Conservation (phyloP, 2,888 invertebrate species). For the Drosophila longiperda region DNA sequence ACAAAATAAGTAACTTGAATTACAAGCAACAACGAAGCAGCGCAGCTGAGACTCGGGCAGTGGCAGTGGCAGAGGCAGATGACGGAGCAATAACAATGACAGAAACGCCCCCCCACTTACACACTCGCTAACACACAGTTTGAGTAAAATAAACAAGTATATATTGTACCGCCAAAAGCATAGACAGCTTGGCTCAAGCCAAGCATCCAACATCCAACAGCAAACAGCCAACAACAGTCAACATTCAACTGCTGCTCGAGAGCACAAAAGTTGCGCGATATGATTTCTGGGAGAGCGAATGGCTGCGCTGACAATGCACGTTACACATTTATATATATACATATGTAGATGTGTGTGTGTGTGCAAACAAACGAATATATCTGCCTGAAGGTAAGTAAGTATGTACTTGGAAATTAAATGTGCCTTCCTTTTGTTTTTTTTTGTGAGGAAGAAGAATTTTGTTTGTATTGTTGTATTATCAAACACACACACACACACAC, state of each 20-base stretch:
- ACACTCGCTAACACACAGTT: conserved; percentile 28
- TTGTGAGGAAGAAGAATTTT: conserved; percentile 15
- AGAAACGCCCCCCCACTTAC: conserved; percentile 67
- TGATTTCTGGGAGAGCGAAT: conserved; percentile 58
- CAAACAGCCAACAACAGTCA: conserved; percentile 1
- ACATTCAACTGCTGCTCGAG: conserved; percentile 7
- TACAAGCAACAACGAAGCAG: conserved; percentile 24
- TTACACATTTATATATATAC: background rate
- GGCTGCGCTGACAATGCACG: conserved; percentile 30
- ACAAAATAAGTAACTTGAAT: conserved; percentile 52
- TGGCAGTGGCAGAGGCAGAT: conserved; percentile 14
- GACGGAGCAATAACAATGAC: conserved; percentile 72
- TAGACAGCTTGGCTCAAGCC: conserved; percentile 78
- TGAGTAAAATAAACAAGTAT: conserved; percentile 70
- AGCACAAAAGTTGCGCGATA: conserved; percentile 49
- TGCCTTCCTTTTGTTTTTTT: conserved; percentile 32
- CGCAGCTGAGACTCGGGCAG: conserved; percentile 3
- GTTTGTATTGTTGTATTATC: conserved; percentile 48
- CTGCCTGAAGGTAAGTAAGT: conserved; percentile 38
- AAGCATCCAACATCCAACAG: conserved; percentile 35
- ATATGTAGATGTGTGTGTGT: conserved; percentile 13
- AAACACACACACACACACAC: conserved; percentile 7
- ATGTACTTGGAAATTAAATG: conserved; percentile 47
- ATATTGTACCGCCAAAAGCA: conserved; percentile 78
- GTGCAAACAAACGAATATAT: conserved; percentile 45